These are phyloP conservation scores for Acinonyx jubatus DNA, from an alignment of 2,113 vertebrate genomes.

Conservation along the genomic window DNA sequence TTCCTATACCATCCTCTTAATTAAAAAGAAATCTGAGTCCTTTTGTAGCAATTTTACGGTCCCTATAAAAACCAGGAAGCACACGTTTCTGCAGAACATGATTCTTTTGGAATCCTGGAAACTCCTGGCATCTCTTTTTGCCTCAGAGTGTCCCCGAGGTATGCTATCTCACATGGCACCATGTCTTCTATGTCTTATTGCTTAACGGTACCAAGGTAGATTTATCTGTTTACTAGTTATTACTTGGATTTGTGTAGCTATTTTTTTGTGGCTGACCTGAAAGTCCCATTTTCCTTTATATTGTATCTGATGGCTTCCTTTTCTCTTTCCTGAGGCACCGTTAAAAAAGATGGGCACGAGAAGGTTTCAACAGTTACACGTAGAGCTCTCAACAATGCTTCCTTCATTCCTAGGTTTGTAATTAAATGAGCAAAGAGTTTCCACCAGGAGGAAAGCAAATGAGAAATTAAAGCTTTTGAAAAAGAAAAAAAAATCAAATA, in stretches of 20 bases:
- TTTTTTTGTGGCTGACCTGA: slow-evolving; percentile 66
- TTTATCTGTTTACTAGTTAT: slow-evolving; percentile 82
- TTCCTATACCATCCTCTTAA: slow-evolving; percentile 69
- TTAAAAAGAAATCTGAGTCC: slow-evolving; percentile 76
- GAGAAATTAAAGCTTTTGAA: slow-evolving; percentile 76
- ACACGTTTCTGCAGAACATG: slow-evolving; percentile 45
- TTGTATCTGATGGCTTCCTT: slow-evolving; percentile 66
- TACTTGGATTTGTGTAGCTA: slow-evolving; percentile 70
- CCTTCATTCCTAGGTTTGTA: slow-evolving; percentile 44
- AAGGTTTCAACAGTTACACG: slow-evolving; percentile 68
- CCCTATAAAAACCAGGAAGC: slow-evolving; percentile 58
- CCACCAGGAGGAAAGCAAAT: slow-evolving; percentile 75
- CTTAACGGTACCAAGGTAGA: slow-evolving; percentile 60
- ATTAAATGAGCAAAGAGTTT: slow-evolving; percentile 79
- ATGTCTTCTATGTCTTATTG: slow-evolving; percentile 62
- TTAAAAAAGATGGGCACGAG: slow-evolving; percentile 44
- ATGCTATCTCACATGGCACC: slow-evolving; percentile 72
- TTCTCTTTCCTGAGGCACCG: slow-evolving; percentile 65
- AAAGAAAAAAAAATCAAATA: slow-evolving; percentile 37
- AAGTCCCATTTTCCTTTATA: slow-evolving; percentile 76
- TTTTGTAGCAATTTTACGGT: slow-evolving; percentile 66
- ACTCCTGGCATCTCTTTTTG: slow-evolving; percentile 26
- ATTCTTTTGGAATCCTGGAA: slow-evolving; percentile 52
- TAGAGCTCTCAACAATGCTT: not conserved
- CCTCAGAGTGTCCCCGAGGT: slow-evolving; percentile 61